These are phyloP conservation scores for Biston betularia DNA, from an alignment of 2,888 invertebrate genomes.

Conservation along the genomic window DNA sequence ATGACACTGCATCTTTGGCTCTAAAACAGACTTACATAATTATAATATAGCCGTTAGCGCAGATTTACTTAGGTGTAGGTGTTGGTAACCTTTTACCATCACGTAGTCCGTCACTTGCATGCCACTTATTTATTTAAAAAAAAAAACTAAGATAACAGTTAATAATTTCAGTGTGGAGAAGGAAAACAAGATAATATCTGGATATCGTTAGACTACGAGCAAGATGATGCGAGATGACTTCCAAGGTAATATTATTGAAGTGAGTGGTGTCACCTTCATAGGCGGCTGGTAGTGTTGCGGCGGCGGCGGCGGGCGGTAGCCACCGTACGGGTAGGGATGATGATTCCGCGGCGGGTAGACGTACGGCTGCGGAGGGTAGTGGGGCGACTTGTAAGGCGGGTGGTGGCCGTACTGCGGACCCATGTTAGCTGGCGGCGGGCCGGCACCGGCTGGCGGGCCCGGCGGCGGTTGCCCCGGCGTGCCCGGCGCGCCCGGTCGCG, in stretches of 20 bases:
- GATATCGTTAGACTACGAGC: no score
- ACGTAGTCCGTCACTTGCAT: no score
- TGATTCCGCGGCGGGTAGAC: conserved; percentile 80
- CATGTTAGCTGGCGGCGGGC: conserved; percentile 75
- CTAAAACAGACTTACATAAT: no score
- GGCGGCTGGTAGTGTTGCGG: conserved; percentile 77
- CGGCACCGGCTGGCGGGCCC: conserved; percentile 62
- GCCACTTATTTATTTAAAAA: no score
- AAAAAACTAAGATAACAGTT: no score
- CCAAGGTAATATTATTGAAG: background rate
- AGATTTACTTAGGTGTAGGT: no score
- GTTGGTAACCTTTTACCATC: no score
- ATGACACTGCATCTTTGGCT: no score
- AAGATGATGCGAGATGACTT: no score
- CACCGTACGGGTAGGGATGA: conserved; percentile 82
- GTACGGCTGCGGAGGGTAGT: conserved; percentile 82
- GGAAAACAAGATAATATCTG: no score
- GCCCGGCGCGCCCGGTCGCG: conserved; percentile 62
- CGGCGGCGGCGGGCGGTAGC: conserved; percentile 76
- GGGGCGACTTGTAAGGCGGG: conserved; percentile 74
- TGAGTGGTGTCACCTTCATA: conserved; percentile 64
- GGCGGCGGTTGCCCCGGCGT: conserved; percentile 60
- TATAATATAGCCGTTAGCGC: no score
- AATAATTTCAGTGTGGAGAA: no score
- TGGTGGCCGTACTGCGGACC: conserved; percentile 77